Evolutionary conservation across 2,888 invertebrate species (phyloP).

Genomic region (Tyria jacobaeae): DNA sequence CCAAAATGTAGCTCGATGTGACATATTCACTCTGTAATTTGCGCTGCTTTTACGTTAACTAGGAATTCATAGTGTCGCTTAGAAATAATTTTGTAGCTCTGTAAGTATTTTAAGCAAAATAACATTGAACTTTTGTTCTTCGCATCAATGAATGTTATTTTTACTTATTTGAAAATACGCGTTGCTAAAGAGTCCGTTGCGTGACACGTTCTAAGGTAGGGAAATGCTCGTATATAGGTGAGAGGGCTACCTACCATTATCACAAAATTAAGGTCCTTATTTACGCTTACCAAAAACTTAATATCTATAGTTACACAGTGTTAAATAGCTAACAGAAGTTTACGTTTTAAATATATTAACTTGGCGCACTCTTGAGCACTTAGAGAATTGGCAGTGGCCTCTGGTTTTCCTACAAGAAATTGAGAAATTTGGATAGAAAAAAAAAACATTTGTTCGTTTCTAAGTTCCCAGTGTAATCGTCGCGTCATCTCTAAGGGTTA

Average conservation of each 20-base stretch:
- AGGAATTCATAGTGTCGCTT: slow-evolving; percentile 57
- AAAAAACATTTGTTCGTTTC: too few relatives aligned
- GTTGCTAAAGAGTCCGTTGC: slow-evolving; percentile 19
- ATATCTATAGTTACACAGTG: background rate
- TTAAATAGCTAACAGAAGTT: too few relatives aligned
- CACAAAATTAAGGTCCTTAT: background rate
- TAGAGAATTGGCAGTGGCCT: background rate
- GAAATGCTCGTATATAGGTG: too few relatives aligned
- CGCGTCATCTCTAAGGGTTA: too few relatives aligned
- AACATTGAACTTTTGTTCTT: slow-evolving; percentile 69
- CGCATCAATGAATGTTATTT: slow-evolving; percentile 59
- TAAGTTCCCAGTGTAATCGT: too few relatives aligned
- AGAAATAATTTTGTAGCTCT: slow-evolving; percentile 48
- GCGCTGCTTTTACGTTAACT: slow-evolving; percentile 49
- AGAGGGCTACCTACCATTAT: background rate
- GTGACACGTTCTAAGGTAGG: slow-evolving; percentile 1
- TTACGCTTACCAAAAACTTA: background rate
- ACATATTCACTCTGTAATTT: slow-evolving; percentile 35
- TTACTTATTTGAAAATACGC: slow-evolving; percentile 42
- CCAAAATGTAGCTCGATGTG: slow-evolving; percentile 59
- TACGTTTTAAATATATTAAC: background rate
- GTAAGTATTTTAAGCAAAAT: slow-evolving; percentile 65
- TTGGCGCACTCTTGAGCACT: background rate
- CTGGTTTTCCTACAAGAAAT: background rate
- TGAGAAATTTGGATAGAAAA: background rate